Conservation (phyloP, 2,797 vertebrate species). For the Pseudomugil tenellus region DNA sequence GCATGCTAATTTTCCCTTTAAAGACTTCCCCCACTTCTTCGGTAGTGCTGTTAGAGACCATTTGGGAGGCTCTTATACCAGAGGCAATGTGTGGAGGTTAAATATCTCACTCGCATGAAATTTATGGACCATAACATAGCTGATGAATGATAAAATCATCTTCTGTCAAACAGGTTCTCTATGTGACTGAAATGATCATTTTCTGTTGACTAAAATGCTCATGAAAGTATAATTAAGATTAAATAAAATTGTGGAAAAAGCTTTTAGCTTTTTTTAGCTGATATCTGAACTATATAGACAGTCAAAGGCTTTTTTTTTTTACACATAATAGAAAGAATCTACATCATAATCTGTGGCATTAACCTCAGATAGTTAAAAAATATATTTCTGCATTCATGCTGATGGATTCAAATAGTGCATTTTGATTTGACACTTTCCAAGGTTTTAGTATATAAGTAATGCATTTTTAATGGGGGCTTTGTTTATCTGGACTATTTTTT, state of each 20-base stretch:
- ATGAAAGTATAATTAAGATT: conserved; percentile 45
- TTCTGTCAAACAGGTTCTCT: conserved; percentile 49
- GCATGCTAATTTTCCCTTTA: conserved; percentile 48
- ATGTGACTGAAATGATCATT: conserved; percentile 47
- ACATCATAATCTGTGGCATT: neutral
- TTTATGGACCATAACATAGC: conserved; percentile 30
- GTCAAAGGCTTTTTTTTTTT: conserved; percentile 4
- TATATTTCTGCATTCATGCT: too few relatives aligned
- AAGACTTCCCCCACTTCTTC: conserved; percentile 37
- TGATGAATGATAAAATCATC: conserved; percentile 45
- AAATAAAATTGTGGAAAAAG: conserved; percentile 14
- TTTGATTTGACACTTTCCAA: too few relatives aligned
- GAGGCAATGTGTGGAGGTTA: conserved; percentile 46
- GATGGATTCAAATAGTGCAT: too few relatives aligned
- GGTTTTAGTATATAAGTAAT: neutral
- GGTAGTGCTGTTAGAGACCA: conserved; percentile 38
- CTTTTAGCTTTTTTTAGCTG: too few relatives aligned
- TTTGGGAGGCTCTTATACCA: conserved; percentile 53
- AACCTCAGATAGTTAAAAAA: neutral
- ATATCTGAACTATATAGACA: conserved; percentile 20
- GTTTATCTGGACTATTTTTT: neutral
- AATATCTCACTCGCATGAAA: conserved; percentile 48
- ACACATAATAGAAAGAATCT: too few relatives aligned
- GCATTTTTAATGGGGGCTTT: neutral
- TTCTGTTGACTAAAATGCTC: conserved; percentile 41